Base-by-base conservation (phyloP, 2,888 invertebrate species). In the Drosophila yooni region DNA sequence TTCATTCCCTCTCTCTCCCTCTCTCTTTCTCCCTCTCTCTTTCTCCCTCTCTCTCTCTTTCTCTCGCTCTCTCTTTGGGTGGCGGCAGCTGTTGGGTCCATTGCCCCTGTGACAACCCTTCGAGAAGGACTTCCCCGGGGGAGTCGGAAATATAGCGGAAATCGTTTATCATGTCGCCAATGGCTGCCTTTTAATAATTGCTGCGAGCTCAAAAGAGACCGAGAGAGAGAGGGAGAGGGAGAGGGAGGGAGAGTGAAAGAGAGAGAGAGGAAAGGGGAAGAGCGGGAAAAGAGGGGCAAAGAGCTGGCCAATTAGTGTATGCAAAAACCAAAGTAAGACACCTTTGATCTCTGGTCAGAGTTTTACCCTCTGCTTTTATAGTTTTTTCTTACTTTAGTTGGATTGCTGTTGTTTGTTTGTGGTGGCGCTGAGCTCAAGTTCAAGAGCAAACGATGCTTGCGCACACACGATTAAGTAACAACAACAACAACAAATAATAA, bases 131-230 rank as follows among this genome's bases (percentile, higher is more conserved):
- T 8, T 10, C 2, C 15, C 8, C 29, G 33, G 29, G 73, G 60
- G 33, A 56, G 72, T 60, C 84, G 84, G 87, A 87, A 87, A 87
- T 82, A 87, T 90, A 82, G 91, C 87, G 91, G 87, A 88, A 88
- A 88, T 87, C 91, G 91, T 88, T 90, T 89, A 88, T 88, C 88
- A 88, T 89, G 91, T 89, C 88, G 88, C 91, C 87, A 87, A 90
- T 86, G 89, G 89, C 87, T 84, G 82, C 74, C 72, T 87, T 87
- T 88, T 88, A 81, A 90, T 84, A 89, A 89, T 89, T 89, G 88
- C 82, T 82, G 84, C 27, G n/a, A 57, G 48, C 63, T 46, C 52
- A 46, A 40, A 27, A 25, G 50, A 13, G 27, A n/a, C 57, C 7
- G 27, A 29, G 31, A 40, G 31, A 29, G 11, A 11, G 10, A 29